Evolutionary conservation across 1,140 invertebrate species (phyloP).

Genomic region (Platorchestia sp.): DNA sequence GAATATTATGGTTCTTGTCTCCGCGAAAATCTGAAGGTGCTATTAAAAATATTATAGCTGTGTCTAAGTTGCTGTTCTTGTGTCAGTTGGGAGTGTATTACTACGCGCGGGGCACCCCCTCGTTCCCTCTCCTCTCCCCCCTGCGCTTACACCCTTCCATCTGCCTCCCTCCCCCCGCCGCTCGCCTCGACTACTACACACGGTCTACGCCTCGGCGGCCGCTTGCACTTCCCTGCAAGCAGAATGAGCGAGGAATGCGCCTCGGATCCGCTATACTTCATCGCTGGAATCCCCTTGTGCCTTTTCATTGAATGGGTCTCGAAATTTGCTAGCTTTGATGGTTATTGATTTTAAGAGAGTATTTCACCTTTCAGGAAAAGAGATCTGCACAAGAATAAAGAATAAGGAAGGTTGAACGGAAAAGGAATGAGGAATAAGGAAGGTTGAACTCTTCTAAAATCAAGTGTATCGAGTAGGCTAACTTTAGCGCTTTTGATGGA

Average conservation of each 20-base stretch:
- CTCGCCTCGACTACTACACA: constrained; percentile 2
- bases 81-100: constrained; percentile 21
- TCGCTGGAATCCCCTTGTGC: background rate
- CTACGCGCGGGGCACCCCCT: constrained; percentile 28
- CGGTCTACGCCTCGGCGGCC: constrained; percentile 14
- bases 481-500: too few relatives aligned
- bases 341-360: background rate
- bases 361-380: too few relatives aligned
- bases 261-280: background rate
- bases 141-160: constrained; percentile 30
- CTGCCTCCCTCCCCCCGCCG: constrained; percentile 46
- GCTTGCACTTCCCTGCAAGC: background rate
- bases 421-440: too few relatives aligned
- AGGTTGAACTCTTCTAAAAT: too few relatives aligned
- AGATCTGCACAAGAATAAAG: too few relatives aligned
- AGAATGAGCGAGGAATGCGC: background rate
- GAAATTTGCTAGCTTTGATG: background rate
- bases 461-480: too few relatives aligned
- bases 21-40: background rate
- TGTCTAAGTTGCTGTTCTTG: constrained; percentile 19
- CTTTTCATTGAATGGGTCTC: background rate
- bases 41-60: constrained; percentile 11
- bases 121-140: constrained; percentile 47
- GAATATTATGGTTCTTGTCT: background rate
- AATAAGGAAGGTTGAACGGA: too few relatives aligned